phyloP scores from a whole-genome alignment of 1,140 invertebrate genomes.

The Archegozetes longisetosus region DNA sequence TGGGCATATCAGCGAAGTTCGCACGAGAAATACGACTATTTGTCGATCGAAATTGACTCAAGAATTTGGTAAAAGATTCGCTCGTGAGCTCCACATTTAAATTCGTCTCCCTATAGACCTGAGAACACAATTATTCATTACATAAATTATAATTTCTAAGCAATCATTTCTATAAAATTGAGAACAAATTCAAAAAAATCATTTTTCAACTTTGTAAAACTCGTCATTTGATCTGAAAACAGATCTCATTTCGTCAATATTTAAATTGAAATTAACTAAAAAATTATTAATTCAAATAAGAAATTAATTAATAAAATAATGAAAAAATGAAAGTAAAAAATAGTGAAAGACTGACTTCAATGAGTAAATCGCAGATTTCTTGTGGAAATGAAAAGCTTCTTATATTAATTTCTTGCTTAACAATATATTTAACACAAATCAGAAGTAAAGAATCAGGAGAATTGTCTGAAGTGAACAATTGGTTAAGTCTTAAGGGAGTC shows the following conservation, averaged over 20 bases:
- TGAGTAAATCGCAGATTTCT: conserved; percentile 13
- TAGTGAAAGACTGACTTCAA: conserved; percentile 5
- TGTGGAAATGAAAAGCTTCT: neutral
- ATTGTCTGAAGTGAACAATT: too few species aligned
- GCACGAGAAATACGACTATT: neutral
- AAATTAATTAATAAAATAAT: neutral
- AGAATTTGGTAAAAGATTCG: neutral
- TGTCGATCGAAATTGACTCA: conserved; percentile 6
- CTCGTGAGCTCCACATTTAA: neutral
- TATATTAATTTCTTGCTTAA: neutral
- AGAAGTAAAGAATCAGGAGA: neutral
- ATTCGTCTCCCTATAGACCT: conserved; percentile 4
- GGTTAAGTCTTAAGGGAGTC: too few species aligned
- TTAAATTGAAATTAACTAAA: neutral
- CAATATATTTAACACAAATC: conserved; percentile 6
- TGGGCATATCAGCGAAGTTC: conserved; percentile 7
- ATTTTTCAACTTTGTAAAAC: neutral
- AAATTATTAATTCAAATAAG: neutral
- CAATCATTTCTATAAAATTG: neutral
- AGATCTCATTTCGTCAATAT: neutral
- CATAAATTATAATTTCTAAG: neutral
- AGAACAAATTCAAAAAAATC: too few species aligned
- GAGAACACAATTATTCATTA: too few species aligned
- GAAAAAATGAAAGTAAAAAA: neutral
- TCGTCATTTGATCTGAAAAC: neutral